These are phyloP conservation scores for Corydoras maculifer DNA, from an alignment of 2,113 vertebrate genomes.

Conservation along the genomic window DNA sequence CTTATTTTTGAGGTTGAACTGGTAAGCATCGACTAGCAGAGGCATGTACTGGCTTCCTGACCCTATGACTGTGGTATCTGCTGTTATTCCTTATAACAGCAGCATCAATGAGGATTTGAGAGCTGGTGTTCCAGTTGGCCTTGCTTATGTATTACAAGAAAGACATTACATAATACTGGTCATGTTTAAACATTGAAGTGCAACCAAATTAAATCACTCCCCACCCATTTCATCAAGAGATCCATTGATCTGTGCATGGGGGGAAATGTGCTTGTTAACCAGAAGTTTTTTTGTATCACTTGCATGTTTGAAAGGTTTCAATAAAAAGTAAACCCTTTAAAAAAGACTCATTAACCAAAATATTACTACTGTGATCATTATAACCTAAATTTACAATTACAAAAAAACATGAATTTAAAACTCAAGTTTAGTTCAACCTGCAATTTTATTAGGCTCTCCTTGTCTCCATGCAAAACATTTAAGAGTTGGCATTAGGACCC, in stretches of 20 bases:
- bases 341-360: no score
- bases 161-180: neutral
- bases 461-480: conserved; percentile 38
- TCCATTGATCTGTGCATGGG: no score
- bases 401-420: neutral
- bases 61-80: neutral
- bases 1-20: conserved; percentile 92
- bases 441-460: conserved; percentile 35
- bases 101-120: neutral
- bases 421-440: conserved; percentile 43
- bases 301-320: no score
- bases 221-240: no score
- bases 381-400: no score
- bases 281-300: no score
- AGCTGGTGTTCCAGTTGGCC: neutral
- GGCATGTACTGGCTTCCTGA: neutral
- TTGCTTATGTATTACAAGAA: neutral
- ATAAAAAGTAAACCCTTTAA: no score
- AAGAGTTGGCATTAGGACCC: conserved; percentile 75
- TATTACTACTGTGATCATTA: no score
- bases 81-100: neutral
- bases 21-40: conserved; percentile 77
- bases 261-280: no score
- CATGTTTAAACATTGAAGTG: no score
- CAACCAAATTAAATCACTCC: no score